Conservation (phyloP, 1,140 invertebrate species). For the Heliconius himera region DNA sequence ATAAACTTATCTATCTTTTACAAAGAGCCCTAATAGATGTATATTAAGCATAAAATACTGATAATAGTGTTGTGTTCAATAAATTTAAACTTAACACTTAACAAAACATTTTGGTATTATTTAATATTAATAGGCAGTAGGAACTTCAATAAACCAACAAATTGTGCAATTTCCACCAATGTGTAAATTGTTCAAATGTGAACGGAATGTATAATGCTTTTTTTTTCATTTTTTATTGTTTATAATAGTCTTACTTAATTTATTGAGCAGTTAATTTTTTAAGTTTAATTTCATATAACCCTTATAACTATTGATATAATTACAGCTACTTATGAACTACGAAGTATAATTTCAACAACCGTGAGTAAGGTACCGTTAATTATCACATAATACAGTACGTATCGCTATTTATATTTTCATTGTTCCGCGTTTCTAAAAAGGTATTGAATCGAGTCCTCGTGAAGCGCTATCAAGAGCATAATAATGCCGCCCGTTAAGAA, state of each 20-base stretch:
- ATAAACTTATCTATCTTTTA: neutral
- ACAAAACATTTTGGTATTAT: neutral
- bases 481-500: conserved; percentile 86
- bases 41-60: neutral
- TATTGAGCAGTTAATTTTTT: conserved; percentile 31
- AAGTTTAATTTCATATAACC: conserved; percentile 28
- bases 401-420: conserved; percentile 47
- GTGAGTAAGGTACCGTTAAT: conserved; percentile 52
- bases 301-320: conserved; percentile 4
- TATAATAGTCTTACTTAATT: neutral
- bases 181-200: conserved; percentile 11
- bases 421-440: conserved; percentile 79
- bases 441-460: conserved; percentile 86
- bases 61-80: conserved; percentile 1
- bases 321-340: conserved; percentile 36
- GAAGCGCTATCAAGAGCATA: conserved; percentile 89
- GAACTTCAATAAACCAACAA: conserved; percentile 9
- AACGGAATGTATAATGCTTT: conserved; percentile 28
- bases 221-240: neutral
- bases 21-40: neutral
- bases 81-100: conserved; percentile 20
- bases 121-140: conserved; percentile 2
- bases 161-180: neutral
- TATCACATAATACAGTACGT: conserved; percentile 58
- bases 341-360: conserved; percentile 58